Evolutionary conservation across 2,888 invertebrate species (phyloP).

Genomic region (Pedicia rivosa): DNA sequence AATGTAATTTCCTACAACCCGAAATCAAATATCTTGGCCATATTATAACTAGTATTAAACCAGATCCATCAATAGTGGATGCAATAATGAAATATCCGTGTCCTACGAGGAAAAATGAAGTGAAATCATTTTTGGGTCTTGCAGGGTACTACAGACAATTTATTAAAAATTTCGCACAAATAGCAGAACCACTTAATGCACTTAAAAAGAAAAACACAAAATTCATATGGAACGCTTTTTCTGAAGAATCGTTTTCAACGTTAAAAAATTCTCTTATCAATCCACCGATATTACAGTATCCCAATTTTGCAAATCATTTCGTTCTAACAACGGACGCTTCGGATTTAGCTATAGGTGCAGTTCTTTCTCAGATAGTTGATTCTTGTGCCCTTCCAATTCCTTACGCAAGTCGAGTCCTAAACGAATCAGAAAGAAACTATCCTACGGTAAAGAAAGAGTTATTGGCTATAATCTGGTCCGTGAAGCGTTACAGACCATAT

Average conservation of each 20-base stretch:
- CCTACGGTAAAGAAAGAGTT: not conserved
- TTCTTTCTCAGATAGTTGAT: not conserved
- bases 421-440: not conserved
- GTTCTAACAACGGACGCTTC: slow-evolving; percentile 2
- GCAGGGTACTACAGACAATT: slow-evolving; percentile 21
- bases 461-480: slow-evolving; percentile 2
- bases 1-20: slow-evolving; percentile 13
- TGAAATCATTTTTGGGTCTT: slow-evolving; percentile 16
- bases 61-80: slow-evolving; percentile 16
- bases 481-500: slow-evolving; percentile 1
- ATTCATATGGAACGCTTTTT: slow-evolving; percentile 1
- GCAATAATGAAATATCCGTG: slow-evolving; percentile 15
- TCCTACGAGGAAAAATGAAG: slow-evolving; percentile 13
- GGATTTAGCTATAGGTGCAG: not conserved
- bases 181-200: not conserved
- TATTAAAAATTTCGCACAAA: slow-evolving; percentile 6
- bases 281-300: slow-evolving; percentile 2
- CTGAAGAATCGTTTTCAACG: not conserved
- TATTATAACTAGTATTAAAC: slow-evolving; percentile 15
- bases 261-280: not conserved
- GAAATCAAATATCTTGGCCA: slow-evolving; percentile 13
- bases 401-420: not conserved
- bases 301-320: not conserved
- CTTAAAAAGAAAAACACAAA: slow-evolving; percentile 1
- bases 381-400: not conserved